phyloP scores from a whole-genome alignment of 1,140 invertebrate species.

The Rhopalosiphum padi region DNA sequence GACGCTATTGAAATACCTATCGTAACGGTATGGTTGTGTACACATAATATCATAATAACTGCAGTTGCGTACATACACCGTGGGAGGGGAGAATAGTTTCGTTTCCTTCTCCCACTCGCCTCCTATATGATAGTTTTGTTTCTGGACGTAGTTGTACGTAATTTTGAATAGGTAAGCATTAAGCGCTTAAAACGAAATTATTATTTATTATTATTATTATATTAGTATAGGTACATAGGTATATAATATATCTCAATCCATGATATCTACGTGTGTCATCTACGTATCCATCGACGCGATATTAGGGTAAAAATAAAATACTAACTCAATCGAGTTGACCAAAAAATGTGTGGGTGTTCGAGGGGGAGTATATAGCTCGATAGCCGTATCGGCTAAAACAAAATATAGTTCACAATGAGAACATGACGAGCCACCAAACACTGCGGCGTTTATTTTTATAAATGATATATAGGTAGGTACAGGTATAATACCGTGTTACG shows the following conservation, averaged over 20 bases:
- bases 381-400: too few species aligned
- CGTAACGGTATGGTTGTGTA: not conserved
- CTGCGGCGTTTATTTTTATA: too few species aligned
- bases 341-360: not conserved
- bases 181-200: not conserved
- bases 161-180: not conserved
- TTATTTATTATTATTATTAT: not conserved
- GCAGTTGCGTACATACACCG: not conserved
- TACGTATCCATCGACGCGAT: not conserved
- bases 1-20: conserved; percentile 16
- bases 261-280: too few species aligned
- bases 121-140: not conserved
- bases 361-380: too few species aligned
- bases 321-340: not conserved
- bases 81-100: not conserved
- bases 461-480: too few species aligned
- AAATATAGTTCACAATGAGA: too few species aligned
- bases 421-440: too few species aligned
- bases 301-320: not conserved
- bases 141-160: not conserved
- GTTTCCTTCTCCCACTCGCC: not conserved
- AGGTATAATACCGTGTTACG: too few species aligned
- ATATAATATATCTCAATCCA: too few species aligned
- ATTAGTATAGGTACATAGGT: too few species aligned
- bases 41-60: not conserved